A percentile compares a stretch with the other conserved stretches of the same genome.
Conservation (phyloP, 2,888 invertebrate species). For the Tolmerus cingulatus region DNA sequence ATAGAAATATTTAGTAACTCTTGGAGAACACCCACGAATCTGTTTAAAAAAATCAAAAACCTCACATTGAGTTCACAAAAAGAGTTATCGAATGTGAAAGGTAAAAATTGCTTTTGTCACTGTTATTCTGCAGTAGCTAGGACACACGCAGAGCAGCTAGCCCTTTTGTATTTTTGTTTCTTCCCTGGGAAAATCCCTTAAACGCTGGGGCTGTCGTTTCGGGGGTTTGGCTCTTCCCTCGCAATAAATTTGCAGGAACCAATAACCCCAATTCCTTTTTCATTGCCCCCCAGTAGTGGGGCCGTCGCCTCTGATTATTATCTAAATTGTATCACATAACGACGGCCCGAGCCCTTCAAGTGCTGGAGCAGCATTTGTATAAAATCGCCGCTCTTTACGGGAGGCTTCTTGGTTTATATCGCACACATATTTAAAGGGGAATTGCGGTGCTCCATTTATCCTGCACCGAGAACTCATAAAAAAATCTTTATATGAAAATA, state of each 20-base stretch:
- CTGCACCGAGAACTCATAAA: conserved; percentile 45
- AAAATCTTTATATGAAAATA: conserved; percentile 47
- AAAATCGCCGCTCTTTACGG: conserved; percentile 39
- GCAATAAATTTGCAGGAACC: conserved; percentile 34
- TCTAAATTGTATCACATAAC: conserved; percentile 34
- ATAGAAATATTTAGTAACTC: neutral
- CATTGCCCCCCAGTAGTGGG: neutral
- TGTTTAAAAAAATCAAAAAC: neutral
- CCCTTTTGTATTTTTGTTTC: neutral
- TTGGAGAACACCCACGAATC: neutral
- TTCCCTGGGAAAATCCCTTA: neutral
- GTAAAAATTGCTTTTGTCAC: neutral
- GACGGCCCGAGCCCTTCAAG: neutral
- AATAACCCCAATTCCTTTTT: conserved; percentile 29
- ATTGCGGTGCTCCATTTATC: conserved; percentile 46
- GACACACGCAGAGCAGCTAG: neutral
- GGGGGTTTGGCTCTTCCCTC: neutral
- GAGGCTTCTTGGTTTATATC: conserved; percentile 44
- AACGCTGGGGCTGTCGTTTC: neutral
- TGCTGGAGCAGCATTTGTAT: conserved; percentile 43
- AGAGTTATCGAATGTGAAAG: neutral
- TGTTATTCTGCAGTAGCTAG: neutral
- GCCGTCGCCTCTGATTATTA: conserved; percentile 27
- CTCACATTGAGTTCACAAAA: neutral
- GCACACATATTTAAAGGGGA: conserved; percentile 44